A percentile compares a stretch with the other conserved stretches of the same genome.
Evolutionary conservation across 2,113 vertebrate genomes (phyloP).

Genomic region (Cercopithecus mona): DNA sequence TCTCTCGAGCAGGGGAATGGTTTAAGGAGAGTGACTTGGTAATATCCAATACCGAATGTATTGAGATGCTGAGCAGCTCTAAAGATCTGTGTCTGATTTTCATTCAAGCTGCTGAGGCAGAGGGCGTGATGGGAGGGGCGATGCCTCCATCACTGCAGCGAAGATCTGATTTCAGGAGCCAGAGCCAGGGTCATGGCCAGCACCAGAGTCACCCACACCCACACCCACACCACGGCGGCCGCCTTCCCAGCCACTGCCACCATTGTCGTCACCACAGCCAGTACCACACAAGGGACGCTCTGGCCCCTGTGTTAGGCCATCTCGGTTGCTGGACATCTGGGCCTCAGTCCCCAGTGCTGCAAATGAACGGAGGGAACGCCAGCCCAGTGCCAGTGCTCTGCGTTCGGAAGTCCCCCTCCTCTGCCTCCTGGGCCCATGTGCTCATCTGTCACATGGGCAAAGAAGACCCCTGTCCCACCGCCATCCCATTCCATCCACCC

Average conservation of each 20-base stretch:
- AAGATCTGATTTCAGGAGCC: conserved; percentile 69
- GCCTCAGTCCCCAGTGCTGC: background rate
- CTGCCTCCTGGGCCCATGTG: rapidly evolving
- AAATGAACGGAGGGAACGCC: rapidly evolving
- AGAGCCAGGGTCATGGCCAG: background rate
- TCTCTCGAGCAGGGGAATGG: conserved; percentile 46
- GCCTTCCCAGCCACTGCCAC: background rate
- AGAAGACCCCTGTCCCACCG: background rate
- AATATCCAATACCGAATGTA: conserved; percentile 70
- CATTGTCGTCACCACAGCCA: rapidly evolving
- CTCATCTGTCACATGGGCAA: background rate
- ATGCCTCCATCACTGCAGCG: conserved; percentile 50
- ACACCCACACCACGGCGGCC: rapidly evolving
- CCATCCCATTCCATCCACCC: no score
- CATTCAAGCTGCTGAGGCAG: conserved; percentile 70
- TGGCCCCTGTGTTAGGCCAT: rapidly evolving
- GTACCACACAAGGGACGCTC: rapidly evolving
- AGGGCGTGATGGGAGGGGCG: conserved; percentile 53
- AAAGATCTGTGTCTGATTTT: conserved; percentile 77
- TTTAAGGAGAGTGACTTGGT: conserved; percentile 70
- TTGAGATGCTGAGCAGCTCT: conserved; percentile 81
- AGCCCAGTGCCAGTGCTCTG: background rate
- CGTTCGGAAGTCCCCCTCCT: rapidly evolving
- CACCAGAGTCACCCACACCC: background rate
- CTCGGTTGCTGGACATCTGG: background rate